Base-by-base conservation (phyloP, 2,797 vertebrate genomes). In the Coluber constrictor region DNA sequence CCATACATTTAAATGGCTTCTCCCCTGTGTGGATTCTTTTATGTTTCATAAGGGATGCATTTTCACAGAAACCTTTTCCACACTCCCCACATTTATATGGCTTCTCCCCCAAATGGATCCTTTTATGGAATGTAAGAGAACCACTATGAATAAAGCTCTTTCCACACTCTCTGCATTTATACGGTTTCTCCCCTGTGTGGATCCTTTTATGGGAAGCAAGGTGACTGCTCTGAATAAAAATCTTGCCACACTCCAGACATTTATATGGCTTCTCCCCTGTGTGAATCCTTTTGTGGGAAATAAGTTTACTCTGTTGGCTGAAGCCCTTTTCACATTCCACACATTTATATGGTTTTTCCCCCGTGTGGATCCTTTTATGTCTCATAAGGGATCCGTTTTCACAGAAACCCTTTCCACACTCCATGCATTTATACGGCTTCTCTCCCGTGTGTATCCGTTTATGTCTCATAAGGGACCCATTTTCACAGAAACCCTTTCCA, bases 361-460 rank as follows among this genome's bases (percentile, higher is more conserved):
- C 66, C 1, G 66, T 70, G 66, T 70, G 66, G 66, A 70, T 32
- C n/a, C 66, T 16, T 70, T 32, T 70, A 32, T 70, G 66, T 32
- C 66, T 70, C 66, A 70, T 70, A 70, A 70, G 66, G 66, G 66
- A 70, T n/a, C 66, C 66, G 4, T 90, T 94, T 92, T 93, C 92
- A 60, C 92, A 79, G 60, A 94, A 94, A 87, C 93, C 27, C 79
- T 89, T 91, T 11, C 86, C 90, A 27, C 94, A 94, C 0, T 91
- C 94, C 1, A 91, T 79, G 37, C 94, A 94, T n/a, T 51, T 29
- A 32, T 93, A 94, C 0, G 94, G 87, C 93, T 96, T 96, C 95
- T 93, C 94, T 1, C 66, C 66, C 32, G 66, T 70, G 13, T 70
- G 66, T 2, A 70, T 70, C 66, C 66, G 16, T 32, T 70, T 70